phyloP scores from a whole-genome alignment of 2,888 invertebrate genomes.

The Aproaerema taeniolella region DNA sequence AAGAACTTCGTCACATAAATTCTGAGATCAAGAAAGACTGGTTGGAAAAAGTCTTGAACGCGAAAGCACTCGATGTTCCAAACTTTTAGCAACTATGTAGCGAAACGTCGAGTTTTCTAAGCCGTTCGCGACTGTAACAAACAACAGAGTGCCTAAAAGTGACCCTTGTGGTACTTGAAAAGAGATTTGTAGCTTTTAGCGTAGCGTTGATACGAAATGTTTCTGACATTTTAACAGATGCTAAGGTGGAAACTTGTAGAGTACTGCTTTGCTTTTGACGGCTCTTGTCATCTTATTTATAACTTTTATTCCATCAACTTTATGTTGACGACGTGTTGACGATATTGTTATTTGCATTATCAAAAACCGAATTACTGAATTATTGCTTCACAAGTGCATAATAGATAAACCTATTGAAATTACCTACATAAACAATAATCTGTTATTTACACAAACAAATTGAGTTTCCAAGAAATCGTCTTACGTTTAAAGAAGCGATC shows the following conservation, averaged over 20 bases:
- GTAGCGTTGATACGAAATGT: slow-evolving; percentile 28
- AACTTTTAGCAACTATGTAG: slow-evolving; percentile 70
- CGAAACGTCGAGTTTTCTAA: slow-evolving; percentile 49
- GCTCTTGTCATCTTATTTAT: background rate
- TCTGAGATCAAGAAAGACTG: slow-evolving; percentile 31
- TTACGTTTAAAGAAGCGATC: background rate
- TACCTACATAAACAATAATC: no score
- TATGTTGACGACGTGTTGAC: no score
- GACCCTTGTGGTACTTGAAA: slow-evolving; percentile 57
- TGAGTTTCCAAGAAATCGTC: no score
- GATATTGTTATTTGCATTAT: background rate
- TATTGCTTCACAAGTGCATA: no score
- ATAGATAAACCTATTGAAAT: no score
- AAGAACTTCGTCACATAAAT: no score
- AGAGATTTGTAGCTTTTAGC: slow-evolving; percentile 59
- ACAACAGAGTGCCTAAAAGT: slow-evolving; percentile 53
- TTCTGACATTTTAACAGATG: slow-evolving; percentile 30
- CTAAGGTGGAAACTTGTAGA: slow-evolving; percentile 22
- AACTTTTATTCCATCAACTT: background rate
- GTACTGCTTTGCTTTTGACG: slow-evolving; percentile 9
- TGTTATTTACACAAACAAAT: no score
- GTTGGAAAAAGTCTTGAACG: slow-evolving; percentile 43
- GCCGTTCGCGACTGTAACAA: slow-evolving; percentile 52
- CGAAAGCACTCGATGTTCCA: slow-evolving; percentile 68
- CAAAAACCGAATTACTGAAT: background rate